These are phyloP conservation scores for Pyrrhosoma nymphula DNA, from an alignment of 2,888 invertebrate genomes.

Conservation along the genomic window DNA sequence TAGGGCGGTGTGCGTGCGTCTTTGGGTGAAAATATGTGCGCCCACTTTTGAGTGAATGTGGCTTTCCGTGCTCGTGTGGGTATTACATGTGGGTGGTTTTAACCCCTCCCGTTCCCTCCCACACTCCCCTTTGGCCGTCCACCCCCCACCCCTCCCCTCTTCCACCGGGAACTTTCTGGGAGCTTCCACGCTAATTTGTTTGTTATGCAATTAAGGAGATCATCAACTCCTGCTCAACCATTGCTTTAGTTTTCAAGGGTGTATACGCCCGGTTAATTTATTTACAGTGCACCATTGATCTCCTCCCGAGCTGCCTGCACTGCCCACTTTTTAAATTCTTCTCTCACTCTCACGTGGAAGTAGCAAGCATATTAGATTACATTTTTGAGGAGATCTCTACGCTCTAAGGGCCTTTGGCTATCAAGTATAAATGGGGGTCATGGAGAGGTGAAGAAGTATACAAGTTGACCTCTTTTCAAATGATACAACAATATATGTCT, in stretches of 20 bases:
- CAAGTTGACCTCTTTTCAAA: too few relatives aligned
- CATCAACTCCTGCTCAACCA: constrained; percentile 56
- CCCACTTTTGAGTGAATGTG: background rate
- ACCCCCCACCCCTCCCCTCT: background rate
- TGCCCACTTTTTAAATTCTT: too few relatives aligned
- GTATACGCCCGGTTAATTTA: constrained; percentile 41
- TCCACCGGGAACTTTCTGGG: background rate
- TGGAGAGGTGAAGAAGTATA: too few relatives aligned
- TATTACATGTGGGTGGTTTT: background rate
- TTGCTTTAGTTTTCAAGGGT: constrained; percentile 54
- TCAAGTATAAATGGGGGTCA: too few relatives aligned
- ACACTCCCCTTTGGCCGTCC: background rate
- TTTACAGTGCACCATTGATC: constrained; percentile 5
- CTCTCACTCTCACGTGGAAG: too few relatives aligned
- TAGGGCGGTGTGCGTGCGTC: too few relatives aligned
- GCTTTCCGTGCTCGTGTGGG: background rate
- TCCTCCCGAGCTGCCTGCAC: background rate
- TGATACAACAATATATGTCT: too few relatives aligned
- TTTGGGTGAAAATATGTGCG: background rate
- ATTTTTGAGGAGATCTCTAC: too few relatives aligned
- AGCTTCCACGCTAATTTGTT: constrained; percentile 64
- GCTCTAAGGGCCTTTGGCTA: too few relatives aligned
- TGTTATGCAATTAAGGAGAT: constrained; percentile 66
- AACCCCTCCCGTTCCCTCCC: too few relatives aligned
- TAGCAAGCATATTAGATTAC: too few relatives aligned